phyloP scores from a whole-genome alignment of 2,113 vertebrate species.

The Thalassarche chlororhynchos region DNA sequence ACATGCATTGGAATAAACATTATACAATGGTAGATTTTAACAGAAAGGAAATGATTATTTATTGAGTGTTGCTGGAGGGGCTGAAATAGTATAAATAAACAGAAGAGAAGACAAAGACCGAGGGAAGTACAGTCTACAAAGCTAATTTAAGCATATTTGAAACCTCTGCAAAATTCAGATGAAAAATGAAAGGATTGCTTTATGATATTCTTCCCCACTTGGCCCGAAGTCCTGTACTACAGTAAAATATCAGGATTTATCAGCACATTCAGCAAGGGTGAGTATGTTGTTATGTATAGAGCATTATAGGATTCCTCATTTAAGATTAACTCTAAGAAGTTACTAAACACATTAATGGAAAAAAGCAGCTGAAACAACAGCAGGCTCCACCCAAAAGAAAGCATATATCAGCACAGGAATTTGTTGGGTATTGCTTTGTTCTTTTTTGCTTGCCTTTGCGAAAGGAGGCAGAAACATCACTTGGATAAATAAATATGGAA shows the following conservation, averaged over 20 bases:
- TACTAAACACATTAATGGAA: background rate
- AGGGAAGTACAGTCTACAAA: background rate
- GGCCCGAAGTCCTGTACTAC: background rate
- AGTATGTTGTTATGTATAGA: background rate
- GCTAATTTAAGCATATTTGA: background rate
- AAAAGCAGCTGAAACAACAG: background rate
- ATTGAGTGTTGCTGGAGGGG: background rate
- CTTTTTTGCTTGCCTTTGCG: background rate
- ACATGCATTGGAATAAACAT: background rate
- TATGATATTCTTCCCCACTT: background rate
- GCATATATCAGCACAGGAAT: background rate
- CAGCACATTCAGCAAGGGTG: background rate
- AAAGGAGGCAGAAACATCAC: background rate
- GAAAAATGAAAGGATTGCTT: background rate
- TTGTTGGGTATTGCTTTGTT: background rate
- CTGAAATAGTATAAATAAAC: constrained; percentile 30
- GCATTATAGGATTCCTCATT: background rate
- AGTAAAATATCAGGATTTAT: background rate
- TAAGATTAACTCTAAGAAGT: background rate
- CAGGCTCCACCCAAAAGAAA: background rate
- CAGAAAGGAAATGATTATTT: constrained; percentile 23
- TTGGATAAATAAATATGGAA: background rate
- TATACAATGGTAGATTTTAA: background rate
- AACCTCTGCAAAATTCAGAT: background rate
- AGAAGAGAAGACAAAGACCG: constrained; percentile 18